These are phyloP conservation scores for Drosophila meridiana DNA, from an alignment of 2,888 invertebrate genomes.

Conservation along the genomic window DNA sequence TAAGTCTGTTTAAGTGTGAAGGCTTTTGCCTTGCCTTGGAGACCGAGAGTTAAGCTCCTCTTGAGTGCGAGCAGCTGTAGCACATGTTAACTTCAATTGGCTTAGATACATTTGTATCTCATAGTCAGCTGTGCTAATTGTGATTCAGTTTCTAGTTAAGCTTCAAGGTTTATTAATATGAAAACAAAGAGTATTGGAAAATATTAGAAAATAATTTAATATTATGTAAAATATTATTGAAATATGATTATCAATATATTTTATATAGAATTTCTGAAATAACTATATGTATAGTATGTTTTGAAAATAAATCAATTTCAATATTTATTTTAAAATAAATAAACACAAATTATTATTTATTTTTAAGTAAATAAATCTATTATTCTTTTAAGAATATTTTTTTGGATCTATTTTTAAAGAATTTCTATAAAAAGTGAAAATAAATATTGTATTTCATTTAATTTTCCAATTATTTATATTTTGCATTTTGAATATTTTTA, in stretches of 20 bases:
- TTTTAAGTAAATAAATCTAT: too few relatives aligned
- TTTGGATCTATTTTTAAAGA: too few relatives aligned
- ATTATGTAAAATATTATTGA: too few relatives aligned
- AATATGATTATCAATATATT: too few relatives aligned
- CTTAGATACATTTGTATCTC: background rate
- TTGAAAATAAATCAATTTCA: too few relatives aligned
- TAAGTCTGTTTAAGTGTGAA: background rate
- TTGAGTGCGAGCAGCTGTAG: background rate
- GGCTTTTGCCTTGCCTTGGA: conserved; percentile 8
- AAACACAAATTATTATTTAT: too few relatives aligned
- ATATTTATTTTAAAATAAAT: too few relatives aligned
- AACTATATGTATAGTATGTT: too few relatives aligned
- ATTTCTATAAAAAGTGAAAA: background rate
- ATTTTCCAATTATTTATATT: too few relatives aligned
- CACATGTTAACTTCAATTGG: background rate
- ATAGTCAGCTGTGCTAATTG: background rate
- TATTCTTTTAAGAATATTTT: too few relatives aligned
- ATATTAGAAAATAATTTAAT: background rate
- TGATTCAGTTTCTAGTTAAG: background rate
- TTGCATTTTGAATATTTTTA: too few relatives aligned
- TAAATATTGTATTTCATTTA: background rate
- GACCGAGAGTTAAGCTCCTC: background rate
- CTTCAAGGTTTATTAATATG: background rate
- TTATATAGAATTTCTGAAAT: too few relatives aligned
- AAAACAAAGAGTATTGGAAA: background rate